Evolutionary conservation across 1,140 invertebrate species (phyloP), one percentile per base, ranked within the genome.

Genomic region (Ooceraea biroi): DNA sequence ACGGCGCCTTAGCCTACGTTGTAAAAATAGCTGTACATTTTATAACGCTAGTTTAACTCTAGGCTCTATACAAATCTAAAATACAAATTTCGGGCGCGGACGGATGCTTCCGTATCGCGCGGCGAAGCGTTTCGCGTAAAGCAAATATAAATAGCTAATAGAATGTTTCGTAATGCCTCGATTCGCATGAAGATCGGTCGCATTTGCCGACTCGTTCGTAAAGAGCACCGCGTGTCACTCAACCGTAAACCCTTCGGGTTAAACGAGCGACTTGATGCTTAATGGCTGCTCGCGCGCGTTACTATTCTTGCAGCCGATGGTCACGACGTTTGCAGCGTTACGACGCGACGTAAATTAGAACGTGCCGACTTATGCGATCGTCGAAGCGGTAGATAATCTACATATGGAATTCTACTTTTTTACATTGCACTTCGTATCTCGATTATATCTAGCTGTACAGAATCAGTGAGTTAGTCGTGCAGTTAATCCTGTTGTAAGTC

Each of bases 401-500:
- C 41, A 2, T 57, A 46, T 80, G 76, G 76, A 80, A 80, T 71
- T 46, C 61, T 80, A 80, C 14, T 36, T 36, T n/a, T 36, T 77
- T 65, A 78, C 52, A 80, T 80, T 80, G 76, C 76, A 80, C 50
- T 58, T 68, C 44, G 30, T n/a, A 3, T 69, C 50, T 52, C 17
- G 46, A 46, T 86, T 69, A 50, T 36, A 50, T 25, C 11, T 72
- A 57, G 17, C 63, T 86, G 57, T 77, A 86, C 78, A 83, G 48
- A 57, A 71, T 30, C 25, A 66, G 17, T 36, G 8, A 27, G 57
- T 91, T 86, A 94, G 48, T 89, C 90, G 63, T 92, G 92, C 7
- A 36, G 36, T 36, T 36, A n/a, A n/a, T n/a, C n/a, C n/a, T n/a
- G n/a, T 7, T 36, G 36, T 5, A 92, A 78, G 74, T 94, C 93